Evolutionary conservation across 2,888 invertebrate species (phyloP), one percentile per base, ranked within the genome.

Genomic region (Spisula solida): DNA sequence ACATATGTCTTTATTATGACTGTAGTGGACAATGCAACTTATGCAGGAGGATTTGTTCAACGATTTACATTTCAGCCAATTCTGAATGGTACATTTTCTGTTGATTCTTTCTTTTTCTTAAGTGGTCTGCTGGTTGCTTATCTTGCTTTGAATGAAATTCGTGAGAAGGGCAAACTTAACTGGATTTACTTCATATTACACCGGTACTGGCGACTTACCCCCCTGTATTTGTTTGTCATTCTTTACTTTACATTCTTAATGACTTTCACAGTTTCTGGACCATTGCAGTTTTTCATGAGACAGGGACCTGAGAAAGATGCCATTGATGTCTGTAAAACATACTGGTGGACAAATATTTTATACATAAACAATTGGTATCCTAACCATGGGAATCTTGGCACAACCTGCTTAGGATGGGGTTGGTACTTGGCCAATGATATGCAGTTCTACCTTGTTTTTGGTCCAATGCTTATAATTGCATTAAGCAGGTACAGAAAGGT

Each of bases 101-200:
- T 96, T 1, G 96, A 96, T 84, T 94, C 94, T n/a, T 96, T 96
- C 91, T 96, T 96, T 87, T 92, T 95, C 41, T 92, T 96, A 31
- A 95, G 92, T 91, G 92, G 92, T 0, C 86, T 92, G 4, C 81
- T 92, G 10, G 92, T 92, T 25, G 88, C 91, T 34, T 91, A 92
- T 66, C 86, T 92, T 8, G 90, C 92, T 18, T 82, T 91, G 31
- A 92, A 91, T 80, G 88, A 92, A 60, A 70, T 91, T 29, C 84
- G 66, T 66, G 90, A 88, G 31, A 91, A 90, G 25, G 84, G 89
- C 10, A 75, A 14, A 29, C 47, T 91, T 10, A 91, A 70, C 31
- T 92, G 92, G 92, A 18, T 87, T 4, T 92, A 92, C 66, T 92
- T 83, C 78, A 82, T 90, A 55, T 78, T 91, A 29, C 92, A 92